phyloP scores from a whole-genome alignment of 2,888 invertebrate species.

The Pomacea canaliculata region DNA sequence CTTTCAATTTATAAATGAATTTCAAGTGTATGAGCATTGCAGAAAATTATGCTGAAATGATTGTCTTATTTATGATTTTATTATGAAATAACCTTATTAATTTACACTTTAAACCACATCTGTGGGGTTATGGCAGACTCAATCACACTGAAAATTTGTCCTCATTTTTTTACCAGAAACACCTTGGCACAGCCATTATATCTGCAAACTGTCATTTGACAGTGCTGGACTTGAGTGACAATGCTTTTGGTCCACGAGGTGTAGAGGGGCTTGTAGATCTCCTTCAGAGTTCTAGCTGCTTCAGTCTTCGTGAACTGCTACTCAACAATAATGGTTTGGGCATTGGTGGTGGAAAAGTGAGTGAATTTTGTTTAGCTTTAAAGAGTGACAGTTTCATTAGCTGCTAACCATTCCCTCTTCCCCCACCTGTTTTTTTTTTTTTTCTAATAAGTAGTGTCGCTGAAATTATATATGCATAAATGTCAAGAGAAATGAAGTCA shows the following conservation, averaged over 20 bases:
- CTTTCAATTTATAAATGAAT: no score
- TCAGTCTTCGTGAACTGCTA: constrained; percentile 83
- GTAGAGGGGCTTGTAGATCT: constrained; percentile 88
- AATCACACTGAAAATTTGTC: neutral
- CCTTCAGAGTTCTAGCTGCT: constrained; percentile 86
- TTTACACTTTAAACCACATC: no score
- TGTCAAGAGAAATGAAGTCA: no score
- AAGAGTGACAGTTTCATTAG: neutral
- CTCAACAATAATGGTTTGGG: constrained; percentile 97
- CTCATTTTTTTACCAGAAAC: constrained; percentile 71
- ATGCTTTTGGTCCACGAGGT: constrained; percentile 96
- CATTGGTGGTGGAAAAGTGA: constrained; percentile 83
- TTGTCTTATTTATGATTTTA: no score
- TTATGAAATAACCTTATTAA: no score
- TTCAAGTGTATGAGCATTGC: no score
- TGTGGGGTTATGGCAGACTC: neutral
- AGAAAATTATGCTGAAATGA: no score
- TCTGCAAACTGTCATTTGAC: constrained; percentile 83
- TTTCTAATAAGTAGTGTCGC: neutral
- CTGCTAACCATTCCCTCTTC: neutral
- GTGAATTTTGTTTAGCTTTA: constrained; percentile 1
- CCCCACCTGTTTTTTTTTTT: neutral
- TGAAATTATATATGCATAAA: neutral
- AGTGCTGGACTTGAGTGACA: constrained; percentile 94
- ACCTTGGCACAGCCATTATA: constrained; percentile 85